phyloP scores from a whole-genome alignment of 2,113 vertebrate genomes.

The Eudorcas thomsonii region DNA sequence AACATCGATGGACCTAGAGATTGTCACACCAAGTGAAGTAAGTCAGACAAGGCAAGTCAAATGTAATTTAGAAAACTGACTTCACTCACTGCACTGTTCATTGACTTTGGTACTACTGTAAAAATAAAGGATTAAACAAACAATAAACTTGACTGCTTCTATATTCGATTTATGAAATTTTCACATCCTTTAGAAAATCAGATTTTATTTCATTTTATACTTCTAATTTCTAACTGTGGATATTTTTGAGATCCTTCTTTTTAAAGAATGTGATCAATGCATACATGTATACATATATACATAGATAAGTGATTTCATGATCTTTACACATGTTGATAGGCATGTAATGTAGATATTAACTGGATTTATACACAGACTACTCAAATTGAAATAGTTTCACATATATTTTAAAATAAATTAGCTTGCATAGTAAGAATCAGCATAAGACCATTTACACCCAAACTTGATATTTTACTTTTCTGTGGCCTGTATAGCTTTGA shows the following conservation, averaged over 20 bases:
- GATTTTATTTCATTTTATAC: neutral
- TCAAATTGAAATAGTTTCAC: neutral
- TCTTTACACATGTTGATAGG: neutral
- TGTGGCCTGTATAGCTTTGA: neutral
- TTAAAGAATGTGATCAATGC: neutral
- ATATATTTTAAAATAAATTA: neutral
- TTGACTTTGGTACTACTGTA: neutral
- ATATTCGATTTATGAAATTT: neutral
- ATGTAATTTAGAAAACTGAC: neutral
- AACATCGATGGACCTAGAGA: neutral
- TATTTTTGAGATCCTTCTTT: neutral
- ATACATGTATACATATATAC: neutral
- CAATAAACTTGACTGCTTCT: neutral
- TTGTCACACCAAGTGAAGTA: neutral
- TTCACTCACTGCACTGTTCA: neutral
- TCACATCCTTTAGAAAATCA: neutral
- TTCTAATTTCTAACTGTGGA: neutral
- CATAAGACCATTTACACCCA: neutral
- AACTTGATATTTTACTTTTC: neutral
- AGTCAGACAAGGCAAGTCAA: neutral
- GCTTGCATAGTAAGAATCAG: neutral
- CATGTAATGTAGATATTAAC: neutral
- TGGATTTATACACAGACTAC: neutral
- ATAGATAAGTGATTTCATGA: neutral
- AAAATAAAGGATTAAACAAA: neutral